Evolutionary conservation across 2,113 vertebrate species (phyloP), one percentile per base, ranked within the genome.

Genomic region (Elephas maximus): DNA sequence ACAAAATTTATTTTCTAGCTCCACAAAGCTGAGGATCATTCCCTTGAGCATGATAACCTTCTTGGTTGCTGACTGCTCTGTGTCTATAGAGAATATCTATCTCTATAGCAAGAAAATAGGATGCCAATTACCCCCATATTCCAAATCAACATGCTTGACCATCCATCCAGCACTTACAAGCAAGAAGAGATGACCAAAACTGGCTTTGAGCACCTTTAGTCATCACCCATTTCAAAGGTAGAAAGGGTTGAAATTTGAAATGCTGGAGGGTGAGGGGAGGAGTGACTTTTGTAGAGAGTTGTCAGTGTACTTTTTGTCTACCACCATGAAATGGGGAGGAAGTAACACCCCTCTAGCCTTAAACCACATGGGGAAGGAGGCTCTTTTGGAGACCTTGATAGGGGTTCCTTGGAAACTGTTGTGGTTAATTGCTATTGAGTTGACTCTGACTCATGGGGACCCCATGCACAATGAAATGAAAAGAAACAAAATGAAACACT

Each of bases 161-260:
- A 33, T 37, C 41, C 51, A 62, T 0, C 5, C 0, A 2, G 33
- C n/a, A 69, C 24, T 8, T 78, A 12, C 12, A 69, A 18, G 9
- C 1, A 57, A 17, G 48, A 80, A 79, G 17, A 74, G 17, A 6
- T 37, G 18, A 28, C 30, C 28, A 4, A 51, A 91, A 84, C 41
- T 23, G 62, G 23, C 53, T 76, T 51, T 28, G 53, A 60, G 60
- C 79, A 44, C 28, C 77, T 79, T 30, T 77, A 30, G 37, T 84
- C 67, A 90, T 53, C 24, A 12, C 21, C 20, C 48, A 81, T 30
- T 33, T 91, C 87, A 67, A 51, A 82, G 37, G 53, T 41, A 71
- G 15, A 18, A 60, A 84, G 45, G 21, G 67, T 82, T 76, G 60
- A 74, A 74, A 65, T 57, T 30, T 12, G 24, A 76, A 78, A 28